Evolutionary conservation across 2,113 vertebrate species (phyloP), one percentile per base, ranked within the genome.

Genomic region (Limnothrissa miodon): DNA sequence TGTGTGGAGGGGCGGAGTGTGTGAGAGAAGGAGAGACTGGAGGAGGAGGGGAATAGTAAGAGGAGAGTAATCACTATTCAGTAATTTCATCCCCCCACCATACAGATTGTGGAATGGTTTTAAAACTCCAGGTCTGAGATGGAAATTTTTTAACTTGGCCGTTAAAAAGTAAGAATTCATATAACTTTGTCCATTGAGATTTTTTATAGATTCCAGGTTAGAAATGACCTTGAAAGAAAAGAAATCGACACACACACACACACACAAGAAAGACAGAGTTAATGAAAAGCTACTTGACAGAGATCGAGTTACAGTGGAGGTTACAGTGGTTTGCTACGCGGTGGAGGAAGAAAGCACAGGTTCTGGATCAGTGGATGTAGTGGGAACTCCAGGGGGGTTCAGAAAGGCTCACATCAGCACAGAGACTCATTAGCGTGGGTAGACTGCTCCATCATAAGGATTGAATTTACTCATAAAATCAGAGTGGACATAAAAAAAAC

Each of bases 121-220:
- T 92, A 93, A 93, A 93, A 89, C 90, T 87, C 89, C 88, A 87
- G 81, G 88, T 81, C 86, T 87, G 87, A 93, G 91, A 94, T 93
- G 90, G 91, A 86, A 92, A 92, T 91, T 90, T 93, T 92, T 92
- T 93, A 93, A 91, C 92, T 91, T 89, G 84, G 90, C 88, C 86
- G 85, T 94, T 94, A 94, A 95, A 94, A 93, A 91, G 87, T 89
- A 93, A 92, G 93, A 94, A 94, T 94, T 94, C 93, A 93, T 93
- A 95, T 94, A 93, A 94, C 92, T 93, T 94, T 93, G 89, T 90
- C 91, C 90, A 92, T 91, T 93, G 89, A 91, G 89, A 92, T 89
- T 90, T 94, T n/a, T 94, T 94, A 95, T 94, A 93, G 93, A 92
- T 94, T 94, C 91, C 92, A 92, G 91, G 91, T 93, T 93, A 93